These are phyloP conservation scores for Poecilia latipinna DNA, from an alignment of 2,113 vertebrate genomes.

Conservation along the genomic window DNA sequence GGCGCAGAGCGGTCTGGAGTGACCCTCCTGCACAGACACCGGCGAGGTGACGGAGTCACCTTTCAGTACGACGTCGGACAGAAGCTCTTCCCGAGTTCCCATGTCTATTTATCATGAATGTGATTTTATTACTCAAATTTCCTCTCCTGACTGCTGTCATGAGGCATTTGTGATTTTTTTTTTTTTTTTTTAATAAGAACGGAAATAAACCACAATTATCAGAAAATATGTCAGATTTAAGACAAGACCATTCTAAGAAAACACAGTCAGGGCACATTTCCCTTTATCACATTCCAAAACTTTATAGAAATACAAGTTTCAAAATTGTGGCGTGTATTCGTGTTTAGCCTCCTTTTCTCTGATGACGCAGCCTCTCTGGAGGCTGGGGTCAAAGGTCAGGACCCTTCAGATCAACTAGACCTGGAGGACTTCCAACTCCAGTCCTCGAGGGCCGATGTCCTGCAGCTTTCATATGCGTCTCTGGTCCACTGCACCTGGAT, in stretches of 20 bases:
- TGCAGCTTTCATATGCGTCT: too few relatives aligned
- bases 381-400: slow-evolving; percentile 59
- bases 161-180: too few relatives aligned
- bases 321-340: too few relatives aligned
- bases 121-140: background rate
- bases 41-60: slow-evolving; percentile 9
- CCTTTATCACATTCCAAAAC: background rate
- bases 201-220: slow-evolving; percentile 68
- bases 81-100: background rate
- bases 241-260: too few relatives aligned
- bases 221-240: background rate
- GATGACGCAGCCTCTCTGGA: slow-evolving; percentile 21
- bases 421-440: too few relatives aligned
- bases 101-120: background rate
- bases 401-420: slow-evolving; percentile 42
- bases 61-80: slow-evolving; percentile 60
- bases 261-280: too few relatives aligned
- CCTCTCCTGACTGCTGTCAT: too few relatives aligned
- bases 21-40: slow-evolving; percentile 61
- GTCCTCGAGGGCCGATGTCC: too few relatives aligned
- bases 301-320: too few relatives aligned
- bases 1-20: slow-evolving; percentile 32
- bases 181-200: background rate
- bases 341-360: too few relatives aligned
- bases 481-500: too few relatives aligned